A percentile compares a stretch with the other conserved stretches of the same genome.
Conservation (phyloP, 2,113 vertebrate genomes). For the Macquaria australasica region DNA sequence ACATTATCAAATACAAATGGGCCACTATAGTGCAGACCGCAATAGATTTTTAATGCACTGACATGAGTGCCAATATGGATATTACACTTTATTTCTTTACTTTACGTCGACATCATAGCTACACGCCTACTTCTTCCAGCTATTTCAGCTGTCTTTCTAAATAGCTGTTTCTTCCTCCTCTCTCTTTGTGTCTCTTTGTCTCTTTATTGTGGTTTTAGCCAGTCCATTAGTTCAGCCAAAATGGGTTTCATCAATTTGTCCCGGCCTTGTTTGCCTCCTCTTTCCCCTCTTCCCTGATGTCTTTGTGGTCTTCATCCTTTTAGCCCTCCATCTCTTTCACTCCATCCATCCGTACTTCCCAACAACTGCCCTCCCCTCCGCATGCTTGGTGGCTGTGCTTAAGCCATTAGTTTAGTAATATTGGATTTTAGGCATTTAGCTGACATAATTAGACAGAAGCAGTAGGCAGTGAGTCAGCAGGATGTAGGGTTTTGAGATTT, state of each 20-base stretch:
- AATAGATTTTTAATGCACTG: constrained; percentile 48
- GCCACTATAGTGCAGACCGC: constrained; percentile 22
- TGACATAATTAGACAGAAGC: constrained; percentile 37
- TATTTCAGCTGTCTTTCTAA: not conserved
- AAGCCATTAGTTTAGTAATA: constrained; percentile 52
- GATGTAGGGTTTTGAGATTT: constrained; percentile 28
- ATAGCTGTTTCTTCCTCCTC: not conserved
- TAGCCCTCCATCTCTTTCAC: constrained; percentile 9
- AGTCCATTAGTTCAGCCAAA: constrained; percentile 59
- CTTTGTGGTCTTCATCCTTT: constrained; percentile 47
- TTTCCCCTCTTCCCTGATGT: constrained; percentile 16
- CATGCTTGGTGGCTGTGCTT: constrained; percentile 31
- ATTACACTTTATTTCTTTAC: constrained; percentile 39
- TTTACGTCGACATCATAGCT: constrained; percentile 10
- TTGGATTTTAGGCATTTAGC: constrained; percentile 53
- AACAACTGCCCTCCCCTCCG: constrained; percentile 9
- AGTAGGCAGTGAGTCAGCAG: constrained; percentile 28
- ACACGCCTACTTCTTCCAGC: constrained; percentile 1
- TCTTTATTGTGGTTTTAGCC: constrained; percentile 35
- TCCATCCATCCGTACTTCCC: constrained; percentile 11
- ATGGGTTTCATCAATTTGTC: constrained; percentile 53
- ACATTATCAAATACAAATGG: constrained; percentile 14
- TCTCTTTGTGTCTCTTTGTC: constrained; percentile 14
- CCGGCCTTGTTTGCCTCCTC: constrained; percentile 26
- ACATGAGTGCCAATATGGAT: constrained; percentile 26